Percentiles rank a stretch among this genome's conserved stretches.
These are phyloP conservation scores for Apodemus agrarius DNA, from an alignment of 2,797 vertebrate species.

Conservation along the genomic window DNA sequence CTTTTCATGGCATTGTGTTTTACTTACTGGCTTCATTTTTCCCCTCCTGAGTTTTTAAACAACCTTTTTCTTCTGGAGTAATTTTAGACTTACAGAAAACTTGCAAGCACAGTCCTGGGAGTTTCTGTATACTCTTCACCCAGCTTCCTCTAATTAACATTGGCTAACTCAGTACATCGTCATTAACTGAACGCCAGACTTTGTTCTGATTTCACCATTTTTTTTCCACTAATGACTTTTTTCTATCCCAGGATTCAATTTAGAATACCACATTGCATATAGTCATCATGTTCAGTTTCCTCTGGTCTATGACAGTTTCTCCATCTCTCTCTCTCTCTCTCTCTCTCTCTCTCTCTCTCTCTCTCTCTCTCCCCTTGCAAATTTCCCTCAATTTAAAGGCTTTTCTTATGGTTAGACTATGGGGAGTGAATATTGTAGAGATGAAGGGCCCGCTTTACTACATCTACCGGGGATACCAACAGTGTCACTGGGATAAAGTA, in stretches of 20 bases:
- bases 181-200: constrained; percentile 52
- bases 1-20: constrained; percentile 62
- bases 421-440: not conserved
- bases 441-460: not conserved
- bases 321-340: not conserved
- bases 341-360: not conserved
- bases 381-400: constrained; percentile 1
- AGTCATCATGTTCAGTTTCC: constrained; percentile 46
- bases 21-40: constrained; percentile 45
- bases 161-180: not conserved
- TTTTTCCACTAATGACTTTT: constrained; percentile 49
- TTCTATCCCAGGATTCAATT: constrained; percentile 42
- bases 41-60: not conserved
- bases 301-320: constrained; percentile 35
- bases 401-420: constrained; percentile 40
- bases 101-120: constrained; percentile 19
- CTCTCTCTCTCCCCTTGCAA: not conserved
- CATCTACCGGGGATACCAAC: not conserved
- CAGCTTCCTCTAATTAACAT: constrained; percentile 57
- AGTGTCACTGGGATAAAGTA: constrained; percentile 14
- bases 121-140: not conserved
- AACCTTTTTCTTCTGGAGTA: constrained; percentile 33
- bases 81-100: constrained; percentile 60
- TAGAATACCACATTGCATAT: constrained; percentile 46
- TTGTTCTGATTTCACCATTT: constrained; percentile 58